These are phyloP conservation scores for Huso huso DNA, from an alignment of 2,797 vertebrate species.

Conservation along the genomic window DNA sequence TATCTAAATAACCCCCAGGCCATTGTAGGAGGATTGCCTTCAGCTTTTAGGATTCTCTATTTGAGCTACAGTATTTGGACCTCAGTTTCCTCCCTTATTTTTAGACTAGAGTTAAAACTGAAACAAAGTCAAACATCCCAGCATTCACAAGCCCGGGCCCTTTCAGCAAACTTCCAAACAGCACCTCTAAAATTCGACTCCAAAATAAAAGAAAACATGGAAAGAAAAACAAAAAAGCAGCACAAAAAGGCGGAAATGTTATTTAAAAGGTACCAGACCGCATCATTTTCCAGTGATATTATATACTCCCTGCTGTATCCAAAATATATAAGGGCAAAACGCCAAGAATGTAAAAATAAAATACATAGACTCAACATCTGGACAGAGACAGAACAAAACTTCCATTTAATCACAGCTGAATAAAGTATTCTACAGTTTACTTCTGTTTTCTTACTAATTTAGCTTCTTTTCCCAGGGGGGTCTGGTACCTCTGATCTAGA, in stretches of 20 bases:
- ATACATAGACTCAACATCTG: slow-evolving; percentile 99
- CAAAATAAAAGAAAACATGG: slow-evolving; percentile 98
- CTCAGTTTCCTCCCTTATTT: slow-evolving; percentile 43
- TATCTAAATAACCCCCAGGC: too few species aligned
- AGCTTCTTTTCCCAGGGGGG: slow-evolving; percentile 49
- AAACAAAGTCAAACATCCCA: slow-evolving; percentile 30
- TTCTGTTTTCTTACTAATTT: slow-evolving; percentile 79
- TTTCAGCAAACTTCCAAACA: slow-evolving; percentile 67
- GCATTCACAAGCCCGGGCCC: slow-evolving; percentile 46
- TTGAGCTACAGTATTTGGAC: slow-evolving; percentile 48
- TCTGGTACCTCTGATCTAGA: slow-evolving; percentile 30
- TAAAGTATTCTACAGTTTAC: slow-evolving; percentile 84
- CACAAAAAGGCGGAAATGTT: slow-evolving; percentile 99
- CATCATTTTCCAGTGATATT: slow-evolving; percentile 99
- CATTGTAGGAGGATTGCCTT: too few species aligned
- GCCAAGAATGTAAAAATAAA: slow-evolving; percentile 94
- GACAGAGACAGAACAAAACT: slow-evolving; percentile 94
- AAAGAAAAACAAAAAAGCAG: slow-evolving; percentile 98
- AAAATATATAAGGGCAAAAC: slow-evolving; percentile 93
- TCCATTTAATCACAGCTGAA: slow-evolving; percentile 95
- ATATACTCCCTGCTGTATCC: slow-evolving; percentile 97
- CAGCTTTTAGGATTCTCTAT: slow-evolving; percentile 22
- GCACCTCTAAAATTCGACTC: slow-evolving; percentile 63
- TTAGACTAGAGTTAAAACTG: slow-evolving; percentile 26
- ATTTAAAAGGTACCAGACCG: slow-evolving; percentile 99